A percentile compares a stretch with the other conserved stretches of the same genome.
phyloP scores from a whole-genome alignment of 2,888 invertebrate species.

The Drosophila mayaguana region DNA sequence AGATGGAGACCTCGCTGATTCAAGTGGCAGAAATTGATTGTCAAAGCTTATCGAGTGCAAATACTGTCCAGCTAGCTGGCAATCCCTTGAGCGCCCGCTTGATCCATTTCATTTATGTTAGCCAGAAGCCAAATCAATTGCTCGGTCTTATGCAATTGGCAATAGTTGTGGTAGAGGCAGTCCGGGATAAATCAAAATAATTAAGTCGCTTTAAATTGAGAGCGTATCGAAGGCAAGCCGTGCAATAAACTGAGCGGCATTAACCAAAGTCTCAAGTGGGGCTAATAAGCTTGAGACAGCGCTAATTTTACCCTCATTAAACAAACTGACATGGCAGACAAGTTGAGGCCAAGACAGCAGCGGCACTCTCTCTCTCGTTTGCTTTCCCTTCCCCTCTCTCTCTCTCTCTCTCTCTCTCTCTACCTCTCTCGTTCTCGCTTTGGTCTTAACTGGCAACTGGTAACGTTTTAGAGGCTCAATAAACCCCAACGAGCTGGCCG shows the following conservation, averaged over 20 bases:
- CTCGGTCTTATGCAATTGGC: slow-evolving; percentile 37
- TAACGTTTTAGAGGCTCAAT: slow-evolving; percentile 75
- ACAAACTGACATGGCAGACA: slow-evolving; percentile 74
- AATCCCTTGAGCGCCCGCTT: slow-evolving; percentile 25
- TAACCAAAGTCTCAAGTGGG: slow-evolving; percentile 78
- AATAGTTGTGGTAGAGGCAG: slow-evolving; percentile 43
- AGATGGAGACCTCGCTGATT: neutral
- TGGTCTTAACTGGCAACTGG: slow-evolving; percentile 45
- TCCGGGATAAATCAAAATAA: slow-evolving; percentile 74
- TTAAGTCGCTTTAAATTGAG: slow-evolving; percentile 75
- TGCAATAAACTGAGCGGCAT: slow-evolving; percentile 75
- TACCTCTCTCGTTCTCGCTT: neutral
- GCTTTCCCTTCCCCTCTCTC: no score
- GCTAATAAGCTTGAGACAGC: slow-evolving; percentile 80
- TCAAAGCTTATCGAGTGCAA: slow-evolving; percentile 44
- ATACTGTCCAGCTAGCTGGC: slow-evolving; percentile 29
- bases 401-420: no score
- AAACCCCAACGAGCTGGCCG: slow-evolving; percentile 63
- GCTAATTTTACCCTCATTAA: slow-evolving; percentile 82
- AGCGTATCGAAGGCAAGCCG: slow-evolving; percentile 44
- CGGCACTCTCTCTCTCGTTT: neutral
- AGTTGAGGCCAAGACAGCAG: slow-evolving; percentile 48
- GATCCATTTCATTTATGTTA: slow-evolving; percentile 59
- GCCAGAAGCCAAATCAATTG: slow-evolving; percentile 62
- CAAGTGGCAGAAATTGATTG: slow-evolving; percentile 54